A percentile compares a stretch with the other conserved stretches of the same genome.
phyloP scores from a whole-genome alignment of 1,140 invertebrate species.

The Spodoptera litura region DNA sequence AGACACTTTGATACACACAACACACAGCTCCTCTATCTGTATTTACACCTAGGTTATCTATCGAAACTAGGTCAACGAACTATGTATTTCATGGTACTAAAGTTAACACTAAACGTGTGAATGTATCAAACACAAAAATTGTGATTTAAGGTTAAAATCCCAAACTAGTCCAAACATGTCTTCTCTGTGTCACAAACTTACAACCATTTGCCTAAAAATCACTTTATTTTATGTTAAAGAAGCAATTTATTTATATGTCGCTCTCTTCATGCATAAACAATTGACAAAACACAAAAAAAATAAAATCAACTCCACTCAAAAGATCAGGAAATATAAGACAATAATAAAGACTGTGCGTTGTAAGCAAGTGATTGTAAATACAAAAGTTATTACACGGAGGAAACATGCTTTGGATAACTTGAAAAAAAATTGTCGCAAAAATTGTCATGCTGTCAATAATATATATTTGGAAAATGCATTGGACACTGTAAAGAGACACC shows the following conservation, averaged over 20 bases:
- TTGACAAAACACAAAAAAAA: slow-evolving; percentile 61
- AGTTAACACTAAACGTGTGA: slow-evolving; percentile 22
- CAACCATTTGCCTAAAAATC: slow-evolving; percentile 55
- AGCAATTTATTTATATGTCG: slow-evolving; percentile 50
- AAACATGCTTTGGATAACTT: slow-evolving; percentile 74
- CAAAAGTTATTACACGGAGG: slow-evolving; percentile 65
- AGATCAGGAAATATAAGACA: slow-evolving; percentile 52
- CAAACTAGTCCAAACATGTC: slow-evolving; percentile 71
- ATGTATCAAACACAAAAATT: slow-evolving; percentile 26
- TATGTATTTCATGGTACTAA: neutral
- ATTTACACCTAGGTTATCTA: slow-evolving; percentile 23
- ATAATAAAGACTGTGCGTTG: slow-evolving; percentile 56
- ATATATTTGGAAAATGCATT: slow-evolving; percentile 45
- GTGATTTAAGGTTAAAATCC: slow-evolving; percentile 44
- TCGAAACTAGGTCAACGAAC: neutral
- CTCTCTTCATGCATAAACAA: slow-evolving; percentile 59
- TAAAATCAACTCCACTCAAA: slow-evolving; percentile 42
- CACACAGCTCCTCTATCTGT: neutral
- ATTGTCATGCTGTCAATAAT: slow-evolving; percentile 61
- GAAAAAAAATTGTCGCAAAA: slow-evolving; percentile 50
- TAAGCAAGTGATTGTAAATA: slow-evolving; percentile 70
- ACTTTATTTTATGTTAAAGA: slow-evolving; percentile 56
- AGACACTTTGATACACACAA: neutral
- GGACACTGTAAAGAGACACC: slow-evolving; percentile 39
- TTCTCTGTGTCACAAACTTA: slow-evolving; percentile 64